These are phyloP conservation scores for Aurelia coerulea DNA, from an alignment of 30 jellyfish, hydroid and myxozoan genomes.

Conservation along the genomic window DNA sequence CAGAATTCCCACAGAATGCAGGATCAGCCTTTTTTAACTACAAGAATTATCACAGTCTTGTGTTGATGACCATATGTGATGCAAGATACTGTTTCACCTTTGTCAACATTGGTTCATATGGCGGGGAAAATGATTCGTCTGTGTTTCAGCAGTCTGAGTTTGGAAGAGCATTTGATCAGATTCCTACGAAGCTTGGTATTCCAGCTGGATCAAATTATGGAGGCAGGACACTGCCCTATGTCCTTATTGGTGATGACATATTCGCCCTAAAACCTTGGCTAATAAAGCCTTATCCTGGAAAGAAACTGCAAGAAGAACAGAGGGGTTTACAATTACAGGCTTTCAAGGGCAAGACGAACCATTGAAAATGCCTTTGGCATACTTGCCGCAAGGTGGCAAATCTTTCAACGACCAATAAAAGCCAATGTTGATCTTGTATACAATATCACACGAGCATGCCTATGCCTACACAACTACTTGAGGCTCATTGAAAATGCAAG, in stretches of 20 bases:
- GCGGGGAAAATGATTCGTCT: slow-evolving; percentile 41
- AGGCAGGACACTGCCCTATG: slow-evolving; percentile 36
- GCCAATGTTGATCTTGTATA: too few relatives aligned
- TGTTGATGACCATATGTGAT: slow-evolving; percentile 63
- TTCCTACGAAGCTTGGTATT: too few relatives aligned
- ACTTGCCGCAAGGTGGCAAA: too few relatives aligned
- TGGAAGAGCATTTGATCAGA: slow-evolving; percentile 38
- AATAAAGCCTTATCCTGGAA: too few relatives aligned
- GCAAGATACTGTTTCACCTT: slow-evolving; percentile 53
- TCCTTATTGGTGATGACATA: slow-evolving; percentile 65
- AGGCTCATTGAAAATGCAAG: too few relatives aligned
- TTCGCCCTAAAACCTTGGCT: slow-evolving; percentile 75
- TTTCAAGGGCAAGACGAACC: slow-evolving; percentile 42
- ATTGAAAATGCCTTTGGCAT: too few relatives aligned
- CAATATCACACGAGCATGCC: too few relatives aligned
- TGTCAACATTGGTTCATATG: slow-evolving; percentile 43
- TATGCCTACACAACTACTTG: too few relatives aligned
- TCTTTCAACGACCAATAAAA: too few relatives aligned
- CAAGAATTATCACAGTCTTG: slow-evolving; percentile 50
- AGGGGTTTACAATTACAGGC: slow-evolving; percentile 59
- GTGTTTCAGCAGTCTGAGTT: slow-evolving; percentile 50
- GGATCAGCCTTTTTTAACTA: slow-evolving; percentile 40
- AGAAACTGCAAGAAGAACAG: slow-evolving; percentile 38
- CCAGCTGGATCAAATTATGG: slow-evolving; percentile 36
- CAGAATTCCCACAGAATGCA: slow-evolving; percentile 46